Evolutionary conservation across 2,113 vertebrate species (phyloP).

Genomic region (Sterna hirundo): DNA sequence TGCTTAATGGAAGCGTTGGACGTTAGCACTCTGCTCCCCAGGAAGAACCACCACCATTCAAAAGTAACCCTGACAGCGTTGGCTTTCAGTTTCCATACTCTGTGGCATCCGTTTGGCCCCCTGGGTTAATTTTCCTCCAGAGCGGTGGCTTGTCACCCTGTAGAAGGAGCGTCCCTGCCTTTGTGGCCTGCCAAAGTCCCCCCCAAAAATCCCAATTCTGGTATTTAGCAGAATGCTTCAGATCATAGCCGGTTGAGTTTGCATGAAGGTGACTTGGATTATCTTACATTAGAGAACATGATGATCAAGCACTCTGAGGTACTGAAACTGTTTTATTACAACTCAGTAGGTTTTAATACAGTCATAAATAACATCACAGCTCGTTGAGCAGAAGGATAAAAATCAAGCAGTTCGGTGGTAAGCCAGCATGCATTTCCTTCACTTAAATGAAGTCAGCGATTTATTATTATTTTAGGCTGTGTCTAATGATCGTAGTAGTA

Average conservation of each 20-base stretch:
- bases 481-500: conserved; percentile 40
- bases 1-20: neutral
- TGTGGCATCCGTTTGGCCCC: neutral
- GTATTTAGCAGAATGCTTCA: conserved; percentile 46
- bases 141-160: neutral
- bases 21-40: neutral
- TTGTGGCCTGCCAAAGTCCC: neutral
- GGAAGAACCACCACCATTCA: neutral
- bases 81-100: neutral
- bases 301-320: conserved; percentile 33
- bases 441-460: conserved; percentile 27
- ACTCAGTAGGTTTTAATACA: conserved; percentile 41
- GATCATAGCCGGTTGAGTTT: neutral
- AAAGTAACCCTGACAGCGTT: neutral
- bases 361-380: conserved; percentile 58
- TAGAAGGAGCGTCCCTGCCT: neutral
- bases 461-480: conserved; percentile 55
- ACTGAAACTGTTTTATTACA: conserved; percentile 49
- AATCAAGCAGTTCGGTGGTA: conserved; percentile 9
- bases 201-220: neutral
- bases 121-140: neutral
- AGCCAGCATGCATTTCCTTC: conserved; percentile 39
- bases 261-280: conserved; percentile 74
- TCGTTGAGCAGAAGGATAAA: conserved; percentile 49
- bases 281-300: conserved; percentile 37